Conservation (phyloP, 2,888 invertebrate genomes). For the Drosophila austrosaltans region DNA sequence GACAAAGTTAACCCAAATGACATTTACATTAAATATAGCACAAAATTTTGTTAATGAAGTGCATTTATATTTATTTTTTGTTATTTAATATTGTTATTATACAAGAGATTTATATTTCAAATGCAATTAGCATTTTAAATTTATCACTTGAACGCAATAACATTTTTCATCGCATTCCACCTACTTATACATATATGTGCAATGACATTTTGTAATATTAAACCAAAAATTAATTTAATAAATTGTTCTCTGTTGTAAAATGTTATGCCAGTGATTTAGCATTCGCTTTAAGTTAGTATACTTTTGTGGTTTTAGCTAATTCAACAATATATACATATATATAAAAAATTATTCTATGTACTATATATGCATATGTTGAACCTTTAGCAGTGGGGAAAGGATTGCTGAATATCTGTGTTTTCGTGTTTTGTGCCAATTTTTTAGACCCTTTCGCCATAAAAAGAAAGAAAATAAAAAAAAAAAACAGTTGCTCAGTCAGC, state of each 20-base stretch:
- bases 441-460: slow-evolving; percentile 15
- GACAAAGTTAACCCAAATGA: slow-evolving; percentile 13
- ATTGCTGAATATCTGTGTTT: slow-evolving; percentile 5
- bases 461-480: slow-evolving; percentile 19
- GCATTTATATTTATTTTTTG: slow-evolving; percentile 30
- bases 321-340: background rate
- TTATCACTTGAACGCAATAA: slow-evolving; percentile 33
- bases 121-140: slow-evolving; percentile 72
- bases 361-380: background rate
- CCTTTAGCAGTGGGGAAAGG: background rate
- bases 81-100: slow-evolving; percentile 24
- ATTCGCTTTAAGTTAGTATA: slow-evolving; percentile 2
- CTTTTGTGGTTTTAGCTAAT: slow-evolving; percentile 9
- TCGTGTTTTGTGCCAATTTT: slow-evolving; percentile 19
- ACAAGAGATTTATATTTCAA: slow-evolving; percentile 54
- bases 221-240: slow-evolving; percentile 51
- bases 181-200: background rate
- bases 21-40: slow-evolving; percentile 11
- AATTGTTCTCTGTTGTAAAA: slow-evolving; percentile 24
- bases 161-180: slow-evolving; percentile 39
- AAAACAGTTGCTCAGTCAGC: background rate
- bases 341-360: background rate
- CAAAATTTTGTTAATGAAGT: slow-evolving; percentile 41
- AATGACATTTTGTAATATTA: slow-evolving; percentile 51
- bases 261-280: background rate